Percentiles rank a stretch among this genome's conserved stretches.
These are phyloP conservation scores for Mythimna loreyi DNA, from an alignment of 2,888 invertebrate genomes.

Conservation along the genomic window DNA sequence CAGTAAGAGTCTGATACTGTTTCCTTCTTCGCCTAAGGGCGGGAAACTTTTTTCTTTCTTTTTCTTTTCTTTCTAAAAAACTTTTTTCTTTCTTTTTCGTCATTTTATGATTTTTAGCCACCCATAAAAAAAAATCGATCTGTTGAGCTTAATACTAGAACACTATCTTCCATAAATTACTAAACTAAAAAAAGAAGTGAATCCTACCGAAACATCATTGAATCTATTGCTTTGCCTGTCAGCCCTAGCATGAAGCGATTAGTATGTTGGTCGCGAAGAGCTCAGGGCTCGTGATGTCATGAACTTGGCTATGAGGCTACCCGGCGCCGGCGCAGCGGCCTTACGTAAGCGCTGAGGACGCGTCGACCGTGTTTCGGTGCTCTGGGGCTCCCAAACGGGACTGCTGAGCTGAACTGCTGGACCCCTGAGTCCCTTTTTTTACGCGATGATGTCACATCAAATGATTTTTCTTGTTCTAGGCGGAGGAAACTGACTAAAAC, in stretches of 20 bases:
- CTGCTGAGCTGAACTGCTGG: not conserved
- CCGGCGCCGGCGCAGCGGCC: conserved; percentile 3
- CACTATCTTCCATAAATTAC: not conserved
- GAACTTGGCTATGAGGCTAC: conserved; percentile 58
- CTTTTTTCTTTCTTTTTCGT: too few relatives aligned
- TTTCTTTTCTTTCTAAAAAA: too few relatives aligned
- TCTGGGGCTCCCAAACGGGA: not conserved
- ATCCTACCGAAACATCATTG: not conserved
- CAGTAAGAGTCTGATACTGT: too few relatives aligned
- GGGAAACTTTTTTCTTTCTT: too few relatives aligned
- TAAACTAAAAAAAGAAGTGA: not conserved
- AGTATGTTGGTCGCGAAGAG: conserved; percentile 56
- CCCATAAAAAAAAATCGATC: too few relatives aligned
- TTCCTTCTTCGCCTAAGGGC: too few relatives aligned
- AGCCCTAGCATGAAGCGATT: conserved; percentile 46
- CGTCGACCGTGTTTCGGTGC: not conserved
- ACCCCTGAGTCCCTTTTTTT: not conserved
- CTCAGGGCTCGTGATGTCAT: conserved; percentile 58
- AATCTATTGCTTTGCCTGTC: not conserved
- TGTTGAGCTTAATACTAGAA: too few relatives aligned
- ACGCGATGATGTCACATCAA: too few relatives aligned
- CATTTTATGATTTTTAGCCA: too few relatives aligned
- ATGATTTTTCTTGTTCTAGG: too few relatives aligned
- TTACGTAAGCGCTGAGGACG: conserved; percentile 51
- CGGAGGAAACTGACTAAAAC: too few relatives aligned